Evolutionary conservation across 2,113 vertebrate genomes (phyloP), one percentile per base, ranked within the genome.

Genomic region (Cynoglossus semilaevis): DNA sequence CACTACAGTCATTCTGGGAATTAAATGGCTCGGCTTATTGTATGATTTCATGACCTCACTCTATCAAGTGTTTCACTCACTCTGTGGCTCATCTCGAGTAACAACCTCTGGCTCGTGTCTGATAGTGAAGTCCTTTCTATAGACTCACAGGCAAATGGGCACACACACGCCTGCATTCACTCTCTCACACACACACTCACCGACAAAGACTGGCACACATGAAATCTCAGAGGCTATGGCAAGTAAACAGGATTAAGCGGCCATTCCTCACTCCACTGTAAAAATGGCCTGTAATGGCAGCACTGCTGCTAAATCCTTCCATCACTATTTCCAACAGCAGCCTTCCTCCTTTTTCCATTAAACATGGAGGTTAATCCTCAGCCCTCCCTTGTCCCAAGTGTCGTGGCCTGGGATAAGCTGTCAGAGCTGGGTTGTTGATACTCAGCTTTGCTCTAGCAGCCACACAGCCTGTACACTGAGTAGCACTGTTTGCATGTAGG

Each of bases 231-330:
- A 60, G 79, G 76, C 79, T 76, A 80, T 81, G 81, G 81, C 82
- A 87, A 87, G 87, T 91, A 87, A 91, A 90, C 85, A 87, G 86
- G 88, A 90, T 90, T 89, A 89, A 72, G 67, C 59, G 70, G 72
- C 77, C 77, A 85, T 88, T 83, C 81, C 72, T 83, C 66, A 70
- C 79, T 86, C 72, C 74, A 76, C 78, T 87, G 86, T 88, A 89
- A 89, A 89, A 89, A 89, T 65, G 77, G 81, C 67, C 80, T 70
- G 74, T 86, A 87, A 85, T 86, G 81, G 80, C 81, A 88, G 79
- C 73, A 79, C 68, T 76, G 76, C 81, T 77, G 75, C 84, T 86
- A 85, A 89, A 82, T 86, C 72, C 85, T 67, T 68, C 72, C 83
- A 75, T 67, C 22, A 29, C 22, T 29, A 29, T 29, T 29, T 29